phyloP scores from a whole-genome alignment of 2,888 invertebrate species.

The Torymus aiolomorphi region DNA sequence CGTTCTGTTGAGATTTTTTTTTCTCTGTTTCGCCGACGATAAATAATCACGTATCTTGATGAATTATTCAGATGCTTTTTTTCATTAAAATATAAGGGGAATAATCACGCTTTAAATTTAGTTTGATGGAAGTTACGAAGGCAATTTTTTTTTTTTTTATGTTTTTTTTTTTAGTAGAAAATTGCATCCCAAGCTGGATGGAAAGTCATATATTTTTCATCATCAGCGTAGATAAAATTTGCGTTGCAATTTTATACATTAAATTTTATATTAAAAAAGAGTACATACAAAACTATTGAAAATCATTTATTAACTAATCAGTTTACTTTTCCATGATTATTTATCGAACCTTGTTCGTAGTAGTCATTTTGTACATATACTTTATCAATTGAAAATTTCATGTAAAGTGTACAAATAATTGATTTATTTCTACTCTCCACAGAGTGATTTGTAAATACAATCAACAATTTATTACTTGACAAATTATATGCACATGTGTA shows the following conservation, averaged over 20 bases:
- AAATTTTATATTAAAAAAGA: too few species aligned
- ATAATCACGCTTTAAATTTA: too few species aligned
- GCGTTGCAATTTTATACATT: neutral
- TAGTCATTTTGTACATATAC: too few species aligned
- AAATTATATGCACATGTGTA: conserved; percentile 26
- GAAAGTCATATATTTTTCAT: neutral
- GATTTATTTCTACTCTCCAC: too few species aligned
- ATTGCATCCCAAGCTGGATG: neutral
- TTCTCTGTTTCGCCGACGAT: neutral
- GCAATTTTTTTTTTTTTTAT: neutral
- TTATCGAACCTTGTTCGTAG: conserved; percentile 13
- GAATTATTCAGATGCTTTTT: neutral
- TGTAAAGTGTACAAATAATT: too few species aligned
- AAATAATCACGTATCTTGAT: conserved; percentile 39
- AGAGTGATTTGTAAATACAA: neutral
- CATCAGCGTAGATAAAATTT: conserved; percentile 25
- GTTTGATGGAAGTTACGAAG: too few species aligned
- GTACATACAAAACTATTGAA: too few species aligned
- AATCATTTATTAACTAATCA: neutral
- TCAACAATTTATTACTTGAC: conserved; percentile 25
- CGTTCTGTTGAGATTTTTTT: neutral
- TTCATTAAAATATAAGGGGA: neutral
- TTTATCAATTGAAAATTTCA: too few species aligned
- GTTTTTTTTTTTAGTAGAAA: neutral
- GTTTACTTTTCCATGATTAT: conserved; percentile 26